Percentiles rank a stretch among this genome's conserved stretches.
These are phyloP conservation scores for Lampris incognitus DNA, from an alignment of 2,113 vertebrate genomes.

Conservation along the genomic window DNA sequence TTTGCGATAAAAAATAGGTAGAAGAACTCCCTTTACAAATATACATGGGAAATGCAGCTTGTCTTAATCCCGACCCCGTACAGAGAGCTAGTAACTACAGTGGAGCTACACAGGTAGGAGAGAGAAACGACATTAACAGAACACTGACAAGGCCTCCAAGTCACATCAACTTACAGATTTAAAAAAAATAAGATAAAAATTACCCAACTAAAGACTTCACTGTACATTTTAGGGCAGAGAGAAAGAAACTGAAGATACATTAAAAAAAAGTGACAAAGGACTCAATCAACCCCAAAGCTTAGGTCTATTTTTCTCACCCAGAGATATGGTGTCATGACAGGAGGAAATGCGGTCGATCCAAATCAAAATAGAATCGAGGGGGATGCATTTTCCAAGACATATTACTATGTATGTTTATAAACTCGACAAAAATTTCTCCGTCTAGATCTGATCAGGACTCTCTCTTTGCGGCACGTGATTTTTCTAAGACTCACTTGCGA, in stretches of 20 bases:
- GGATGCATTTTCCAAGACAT: neutral
- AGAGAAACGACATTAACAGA: slow-evolving; percentile 58
- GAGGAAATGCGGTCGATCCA: slow-evolving; percentile 28
- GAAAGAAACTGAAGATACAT: slow-evolving; percentile 1
- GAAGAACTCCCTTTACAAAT: slow-evolving; percentile 73
- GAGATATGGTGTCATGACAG: slow-evolving; percentile 61
- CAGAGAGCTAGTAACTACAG: slow-evolving; percentile 26
- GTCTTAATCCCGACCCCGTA: slow-evolving; percentile 33
- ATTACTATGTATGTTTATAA: neutral
- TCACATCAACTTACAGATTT: slow-evolving; percentile 65
- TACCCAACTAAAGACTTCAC: slow-evolving; percentile 44
- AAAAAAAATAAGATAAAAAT: slow-evolving; percentile 20
- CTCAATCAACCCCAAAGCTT: slow-evolving; percentile 32
- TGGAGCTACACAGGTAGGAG: slow-evolving; percentile 59
- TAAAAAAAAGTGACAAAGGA: slow-evolving; percentile 19
- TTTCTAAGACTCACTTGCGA: neutral
- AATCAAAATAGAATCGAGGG: slow-evolving; percentile 1
- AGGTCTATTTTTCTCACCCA: slow-evolving; percentile 27
- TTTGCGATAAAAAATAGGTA: slow-evolving; percentile 77
- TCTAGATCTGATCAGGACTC: too few relatives aligned
- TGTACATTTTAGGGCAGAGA: slow-evolving; percentile 47
- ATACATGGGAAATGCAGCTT: slow-evolving; percentile 67
- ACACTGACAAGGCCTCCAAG: slow-evolving; percentile 75
- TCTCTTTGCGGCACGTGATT: neutral
- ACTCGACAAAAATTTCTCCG: neutral